These are phyloP conservation scores for Bubo blakistoni DNA, from an alignment of 2,113 vertebrate genomes.

Conservation along the genomic window DNA sequence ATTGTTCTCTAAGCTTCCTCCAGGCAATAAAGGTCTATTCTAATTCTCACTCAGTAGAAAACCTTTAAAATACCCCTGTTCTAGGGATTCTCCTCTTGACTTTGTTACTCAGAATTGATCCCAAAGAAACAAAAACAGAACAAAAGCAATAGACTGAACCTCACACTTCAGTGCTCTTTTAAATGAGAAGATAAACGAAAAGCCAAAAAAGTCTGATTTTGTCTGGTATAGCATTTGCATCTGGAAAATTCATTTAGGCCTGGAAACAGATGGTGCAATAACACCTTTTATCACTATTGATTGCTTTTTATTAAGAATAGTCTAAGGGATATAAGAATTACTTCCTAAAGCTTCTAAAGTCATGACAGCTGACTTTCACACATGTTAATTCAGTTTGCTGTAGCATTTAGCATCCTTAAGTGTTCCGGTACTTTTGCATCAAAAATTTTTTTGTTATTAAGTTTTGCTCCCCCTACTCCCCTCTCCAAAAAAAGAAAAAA, in stretches of 20 bases:
- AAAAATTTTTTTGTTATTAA: neutral
- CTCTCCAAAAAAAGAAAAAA: neutral
- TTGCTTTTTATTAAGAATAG: neutral
- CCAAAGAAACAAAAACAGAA: neutral
- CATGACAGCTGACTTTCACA: neutral
- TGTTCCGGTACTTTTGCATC: neutral
- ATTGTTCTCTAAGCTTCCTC: neutral
- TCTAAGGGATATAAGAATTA: neutral
- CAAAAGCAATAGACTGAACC: neutral
- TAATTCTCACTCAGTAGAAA: neutral
- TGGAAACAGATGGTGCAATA: neutral
- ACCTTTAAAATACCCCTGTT: neutral
- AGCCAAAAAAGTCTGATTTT: neutral
- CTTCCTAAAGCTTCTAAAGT: neutral
- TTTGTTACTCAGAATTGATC: neutral
- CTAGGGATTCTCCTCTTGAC: neutral
- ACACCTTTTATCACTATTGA: neutral
- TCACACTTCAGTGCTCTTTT: neutral
- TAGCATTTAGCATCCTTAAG: neutral
- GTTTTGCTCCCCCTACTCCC: neutral
- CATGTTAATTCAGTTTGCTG: neutral
- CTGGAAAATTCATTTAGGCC: neutral
- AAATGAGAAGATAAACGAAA: neutral
- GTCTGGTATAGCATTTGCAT: neutral
- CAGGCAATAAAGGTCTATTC: neutral